Percentiles rank a stretch among this genome's conserved stretches.
Conservation (phyloP, 1,140 invertebrate genomes). For the Sinella curviseta region DNA sequence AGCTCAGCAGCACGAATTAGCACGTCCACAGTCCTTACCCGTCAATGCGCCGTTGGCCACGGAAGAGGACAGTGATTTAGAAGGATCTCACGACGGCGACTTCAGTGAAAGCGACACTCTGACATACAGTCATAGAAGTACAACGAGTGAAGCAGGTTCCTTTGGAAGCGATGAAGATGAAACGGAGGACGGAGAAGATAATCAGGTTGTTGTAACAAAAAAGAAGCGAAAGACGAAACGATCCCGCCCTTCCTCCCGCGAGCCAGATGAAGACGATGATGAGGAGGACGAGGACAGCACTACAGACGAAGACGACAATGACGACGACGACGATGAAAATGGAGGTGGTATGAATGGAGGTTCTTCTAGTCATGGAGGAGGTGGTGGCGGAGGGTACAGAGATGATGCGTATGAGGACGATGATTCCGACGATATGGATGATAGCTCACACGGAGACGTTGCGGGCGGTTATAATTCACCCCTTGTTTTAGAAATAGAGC, state of each 20-base stretch:
- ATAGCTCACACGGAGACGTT: neutral
- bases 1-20: neutral
- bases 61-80: slow-evolving; percentile 15
- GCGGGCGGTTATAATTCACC: neutral
- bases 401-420: slow-evolving; percentile 19
- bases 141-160: neutral
- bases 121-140: slow-evolving; percentile 10
- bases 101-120: neutral
- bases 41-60: neutral
- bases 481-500: neutral
- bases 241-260: neutral
- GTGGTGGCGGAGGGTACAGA: neutral
- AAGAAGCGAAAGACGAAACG: neutral
- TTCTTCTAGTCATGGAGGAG: slow-evolving; percentile 1
- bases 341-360: neutral
- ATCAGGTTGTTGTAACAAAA: neutral
- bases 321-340: slow-evolving; percentile 16
- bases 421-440: slow-evolving; percentile 21
- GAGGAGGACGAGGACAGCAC: neutral
- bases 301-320: slow-evolving; percentile 2
- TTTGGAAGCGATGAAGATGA: slow-evolving; percentile 30
- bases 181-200: slow-evolving; percentile 34
- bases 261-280: slow-evolving; percentile 26
- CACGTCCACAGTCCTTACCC: neutral
- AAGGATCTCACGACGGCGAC: neutral